phyloP scores from a whole-genome alignment of 2,888 invertebrate species.

The Oscheius sp. region DNA sequence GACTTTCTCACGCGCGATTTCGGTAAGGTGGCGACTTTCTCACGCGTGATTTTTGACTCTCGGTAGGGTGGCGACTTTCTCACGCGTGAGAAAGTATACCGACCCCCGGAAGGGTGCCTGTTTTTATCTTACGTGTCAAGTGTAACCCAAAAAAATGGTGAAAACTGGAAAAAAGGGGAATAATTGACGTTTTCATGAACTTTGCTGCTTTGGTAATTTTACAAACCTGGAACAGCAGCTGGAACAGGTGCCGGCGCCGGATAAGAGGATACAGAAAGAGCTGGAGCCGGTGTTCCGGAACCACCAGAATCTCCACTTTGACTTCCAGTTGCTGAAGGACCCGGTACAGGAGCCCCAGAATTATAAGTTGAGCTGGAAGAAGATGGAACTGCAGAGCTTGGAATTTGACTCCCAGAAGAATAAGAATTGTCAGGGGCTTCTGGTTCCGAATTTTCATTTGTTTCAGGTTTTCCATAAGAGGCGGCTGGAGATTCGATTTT shows the following conservation, averaged over 20 bases:
- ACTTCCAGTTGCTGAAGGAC: not conserved
- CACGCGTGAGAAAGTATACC: too few relatives aligned
- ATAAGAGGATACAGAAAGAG: slow-evolving; percentile 13
- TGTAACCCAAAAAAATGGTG: too few relatives aligned
- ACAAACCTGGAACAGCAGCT: slow-evolving; percentile 4
- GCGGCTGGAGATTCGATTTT: not conserved
- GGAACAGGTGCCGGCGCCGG: slow-evolving; percentile 7
- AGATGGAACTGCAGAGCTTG: not conserved
- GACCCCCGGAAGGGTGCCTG: too few relatives aligned
- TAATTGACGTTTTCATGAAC: too few relatives aligned
- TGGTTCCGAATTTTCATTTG: not conserved
- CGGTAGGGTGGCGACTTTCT: too few relatives aligned
- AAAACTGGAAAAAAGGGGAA: too few relatives aligned
- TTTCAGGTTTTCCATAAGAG: not conserved
- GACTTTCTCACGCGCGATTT: too few relatives aligned
- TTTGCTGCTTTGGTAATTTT: too few relatives aligned
- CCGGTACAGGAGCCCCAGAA: not conserved
- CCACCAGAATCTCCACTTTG: not conserved
- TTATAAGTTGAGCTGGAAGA: not conserved
- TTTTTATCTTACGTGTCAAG: too few relatives aligned
- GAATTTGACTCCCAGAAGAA: not conserved
- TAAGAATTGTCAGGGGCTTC: not conserved
- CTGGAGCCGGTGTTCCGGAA: slow-evolving; percentile 12
- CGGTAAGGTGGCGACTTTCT: too few relatives aligned
- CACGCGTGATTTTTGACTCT: too few relatives aligned